phyloP scores from a whole-genome alignment of 1,140 invertebrate species.

The Polyergus mexicanus region DNA sequence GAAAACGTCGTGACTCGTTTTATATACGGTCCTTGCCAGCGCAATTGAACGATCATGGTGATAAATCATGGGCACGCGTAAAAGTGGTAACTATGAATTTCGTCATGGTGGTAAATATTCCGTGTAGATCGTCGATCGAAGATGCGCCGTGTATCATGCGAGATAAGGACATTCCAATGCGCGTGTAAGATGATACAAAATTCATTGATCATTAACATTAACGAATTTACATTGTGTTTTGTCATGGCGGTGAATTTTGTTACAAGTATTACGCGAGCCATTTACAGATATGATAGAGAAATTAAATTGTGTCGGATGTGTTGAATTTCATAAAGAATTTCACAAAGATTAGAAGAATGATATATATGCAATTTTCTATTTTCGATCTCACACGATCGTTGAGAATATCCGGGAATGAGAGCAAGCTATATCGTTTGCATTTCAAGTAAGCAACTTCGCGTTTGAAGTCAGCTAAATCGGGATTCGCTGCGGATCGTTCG shows the following conservation, averaged over 20 bases:
- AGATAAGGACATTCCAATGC: background rate
- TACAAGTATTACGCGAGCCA: background rate
- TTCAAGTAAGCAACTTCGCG: constrained; percentile 43
- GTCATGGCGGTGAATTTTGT: background rate
- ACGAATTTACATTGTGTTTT: constrained; percentile 24
- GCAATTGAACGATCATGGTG: constrained; percentile 66
- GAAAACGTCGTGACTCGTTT: constrained; percentile 65
- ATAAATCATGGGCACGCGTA: constrained; percentile 68
- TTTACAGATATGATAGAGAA: background rate
- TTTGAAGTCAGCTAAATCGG: constrained; percentile 33
- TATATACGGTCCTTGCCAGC: constrained; percentile 54
- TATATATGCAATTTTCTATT: background rate
- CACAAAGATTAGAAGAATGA: background rate
- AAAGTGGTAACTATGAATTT: constrained; percentile 50
- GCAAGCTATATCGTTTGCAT: constrained; percentile 60
- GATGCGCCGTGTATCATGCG: background rate
- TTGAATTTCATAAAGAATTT: constrained; percentile 27
- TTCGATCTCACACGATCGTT: constrained; percentile 9
- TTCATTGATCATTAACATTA: constrained; percentile 58
- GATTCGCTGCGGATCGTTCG: constrained; percentile 62
- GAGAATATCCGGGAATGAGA: background rate
- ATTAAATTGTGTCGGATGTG: background rate
- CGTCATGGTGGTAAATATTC: constrained; percentile 56
- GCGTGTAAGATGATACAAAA: constrained; percentile 21
- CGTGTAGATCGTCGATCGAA: constrained; percentile 24